These are phyloP conservation scores for Nycticorax nycticorax DNA, from an alignment of 2,113 vertebrate genomes.

Conservation along the genomic window DNA sequence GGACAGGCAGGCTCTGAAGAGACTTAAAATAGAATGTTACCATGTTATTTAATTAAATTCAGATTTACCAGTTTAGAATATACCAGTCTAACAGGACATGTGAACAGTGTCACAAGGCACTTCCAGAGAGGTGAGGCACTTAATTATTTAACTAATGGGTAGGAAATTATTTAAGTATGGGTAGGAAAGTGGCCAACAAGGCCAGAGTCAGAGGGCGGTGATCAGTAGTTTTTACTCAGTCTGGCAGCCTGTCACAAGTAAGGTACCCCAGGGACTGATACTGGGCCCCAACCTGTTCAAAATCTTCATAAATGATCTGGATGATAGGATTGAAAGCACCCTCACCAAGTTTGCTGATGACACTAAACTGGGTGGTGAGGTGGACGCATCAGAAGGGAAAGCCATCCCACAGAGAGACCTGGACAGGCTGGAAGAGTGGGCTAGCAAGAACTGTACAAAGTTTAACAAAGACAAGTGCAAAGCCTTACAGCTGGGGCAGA, in stretches of 20 bases:
- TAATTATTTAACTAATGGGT: background rate
- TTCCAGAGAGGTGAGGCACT: background rate
- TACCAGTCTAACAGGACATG: background rate
- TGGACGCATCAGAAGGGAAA: background rate
- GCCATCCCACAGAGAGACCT: background rate
- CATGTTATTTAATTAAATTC: background rate
- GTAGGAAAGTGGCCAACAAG: background rate
- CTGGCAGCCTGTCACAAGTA: background rate
- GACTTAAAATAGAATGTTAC: background rate
- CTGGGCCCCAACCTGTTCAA: background rate
- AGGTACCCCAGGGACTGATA: background rate
- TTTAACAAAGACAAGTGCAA: background rate
- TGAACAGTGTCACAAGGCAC: background rate
- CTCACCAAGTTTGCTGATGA: background rate
- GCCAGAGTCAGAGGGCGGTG: background rate
- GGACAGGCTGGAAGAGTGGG: background rate
- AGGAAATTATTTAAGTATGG: background rate
- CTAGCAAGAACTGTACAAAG: background rate
- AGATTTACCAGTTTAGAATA: background rate
- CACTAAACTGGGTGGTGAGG: accelerated
- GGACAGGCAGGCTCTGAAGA: background rate
- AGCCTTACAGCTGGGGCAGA: background rate
- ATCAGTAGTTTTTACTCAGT: background rate
- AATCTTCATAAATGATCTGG: background rate
- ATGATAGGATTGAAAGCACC: background rate